phyloP scores from a whole-genome alignment of 1,140 invertebrate genomes.

The Drosophila lini region DNA sequence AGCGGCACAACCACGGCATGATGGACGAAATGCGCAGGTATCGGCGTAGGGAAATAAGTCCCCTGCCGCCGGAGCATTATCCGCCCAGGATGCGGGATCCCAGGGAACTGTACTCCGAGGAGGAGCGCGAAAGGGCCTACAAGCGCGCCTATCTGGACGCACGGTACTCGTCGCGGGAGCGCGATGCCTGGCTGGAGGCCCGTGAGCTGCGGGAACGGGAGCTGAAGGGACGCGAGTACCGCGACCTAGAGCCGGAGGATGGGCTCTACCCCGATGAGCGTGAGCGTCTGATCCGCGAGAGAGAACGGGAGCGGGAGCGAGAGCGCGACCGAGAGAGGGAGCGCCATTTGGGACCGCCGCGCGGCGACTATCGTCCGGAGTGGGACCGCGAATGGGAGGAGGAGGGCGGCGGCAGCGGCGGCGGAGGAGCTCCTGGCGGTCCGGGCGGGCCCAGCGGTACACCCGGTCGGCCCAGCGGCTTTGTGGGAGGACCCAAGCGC shows the following conservation, averaged over 20 bases:
- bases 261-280: slow-evolving; percentile 73
- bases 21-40: slow-evolving; percentile 74
- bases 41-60: slow-evolving; percentile 68
- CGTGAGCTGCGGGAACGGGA: slow-evolving; percentile 63
- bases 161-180: slow-evolving; percentile 66
- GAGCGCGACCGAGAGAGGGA: slow-evolving; percentile 66
- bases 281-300: slow-evolving; percentile 34
- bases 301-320: slow-evolving; percentile 57
- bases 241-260: slow-evolving; percentile 70
- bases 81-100: slow-evolving; percentile 63
- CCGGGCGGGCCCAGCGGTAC: slow-evolving; percentile 34
- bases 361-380: slow-evolving; percentile 66
- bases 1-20: slow-evolving; percentile 62
- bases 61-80: slow-evolving; percentile 64
- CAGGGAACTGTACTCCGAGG: slow-evolving; percentile 74
- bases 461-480: slow-evolving; percentile 60
- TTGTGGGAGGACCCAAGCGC: slow-evolving; percentile 74
- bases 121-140: slow-evolving; percentile 74
- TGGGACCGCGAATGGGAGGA: slow-evolving; percentile 81
- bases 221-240: slow-evolving; percentile 67
- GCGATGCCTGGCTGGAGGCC: slow-evolving; percentile 71
- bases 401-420: slow-evolving; percentile 32
- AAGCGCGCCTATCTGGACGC: slow-evolving; percentile 71
- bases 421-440: slow-evolving; percentile 18
- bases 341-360: slow-evolving; percentile 47